A percentile compares a stretch with the other conserved stretches of the same genome.
phyloP scores from a whole-genome alignment of 2,888 invertebrate genomes.

The Odontothrips loti region DNA sequence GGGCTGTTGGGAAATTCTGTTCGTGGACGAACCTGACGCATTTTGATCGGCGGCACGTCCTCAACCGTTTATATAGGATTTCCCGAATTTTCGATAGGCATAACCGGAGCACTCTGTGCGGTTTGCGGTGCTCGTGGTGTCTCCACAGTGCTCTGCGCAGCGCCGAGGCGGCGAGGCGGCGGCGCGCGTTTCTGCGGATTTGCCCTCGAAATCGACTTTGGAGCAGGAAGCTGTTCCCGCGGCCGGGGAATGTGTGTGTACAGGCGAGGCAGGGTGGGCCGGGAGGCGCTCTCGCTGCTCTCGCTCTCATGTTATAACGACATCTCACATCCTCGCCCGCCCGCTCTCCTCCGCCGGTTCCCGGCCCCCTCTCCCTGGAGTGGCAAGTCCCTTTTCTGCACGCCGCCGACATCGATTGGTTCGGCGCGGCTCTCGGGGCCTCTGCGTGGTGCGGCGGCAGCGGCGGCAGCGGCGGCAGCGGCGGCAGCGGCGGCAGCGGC shows the following conservation, averaged over 20 bases:
- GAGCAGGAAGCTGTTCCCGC: neutral
- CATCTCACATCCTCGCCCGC: neutral
- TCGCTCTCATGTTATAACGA: too few relatives aligned
- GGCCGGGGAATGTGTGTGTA: neutral
- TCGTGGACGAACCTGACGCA: too few relatives aligned
- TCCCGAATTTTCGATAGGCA: too few relatives aligned
- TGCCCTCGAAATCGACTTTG: neutral
- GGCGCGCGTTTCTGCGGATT: neutral
- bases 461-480: too few relatives aligned
- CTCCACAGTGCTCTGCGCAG: neutral
- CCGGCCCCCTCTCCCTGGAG: neutral
- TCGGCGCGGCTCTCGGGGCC: neutral
- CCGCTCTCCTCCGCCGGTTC: neutral
- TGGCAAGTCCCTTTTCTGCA: neutral
- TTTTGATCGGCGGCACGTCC: too few relatives aligned
- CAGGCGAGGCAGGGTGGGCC: neutral
- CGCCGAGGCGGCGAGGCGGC: neutral
- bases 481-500: too few relatives aligned
- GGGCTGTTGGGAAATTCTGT: too few relatives aligned
- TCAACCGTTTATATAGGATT: too few relatives aligned
- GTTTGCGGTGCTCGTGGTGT: too few relatives aligned
- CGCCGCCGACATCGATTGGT: neutral
- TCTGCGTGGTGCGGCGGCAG: neutral
- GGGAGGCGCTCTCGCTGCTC: neutral
- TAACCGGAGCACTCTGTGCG: too few relatives aligned